Conservation (phyloP, 2,797 vertebrate species). For the Pelochelys cantorii region DNA sequence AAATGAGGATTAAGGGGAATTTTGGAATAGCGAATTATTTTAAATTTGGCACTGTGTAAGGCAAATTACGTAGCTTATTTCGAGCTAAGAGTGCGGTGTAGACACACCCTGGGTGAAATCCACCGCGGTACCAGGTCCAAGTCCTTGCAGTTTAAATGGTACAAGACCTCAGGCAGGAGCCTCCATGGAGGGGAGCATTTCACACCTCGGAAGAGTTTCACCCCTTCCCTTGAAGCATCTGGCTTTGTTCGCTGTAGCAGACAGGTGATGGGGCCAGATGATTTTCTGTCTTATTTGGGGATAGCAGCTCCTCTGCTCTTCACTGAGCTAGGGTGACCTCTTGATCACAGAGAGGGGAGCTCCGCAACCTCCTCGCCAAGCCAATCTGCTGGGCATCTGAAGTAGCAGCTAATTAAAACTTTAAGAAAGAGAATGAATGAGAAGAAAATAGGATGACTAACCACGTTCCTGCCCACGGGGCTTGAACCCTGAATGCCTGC, state of each 20-base stretch:
- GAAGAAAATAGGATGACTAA: constrained; percentile 19
- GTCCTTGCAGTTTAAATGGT: not conserved
- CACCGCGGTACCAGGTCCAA: rapidly evolving
- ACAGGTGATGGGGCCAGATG: not conserved
- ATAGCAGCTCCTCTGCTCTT: not conserved
- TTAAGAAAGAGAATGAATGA: not conserved
- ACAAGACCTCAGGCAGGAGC: rapidly evolving
- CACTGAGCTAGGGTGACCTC: not conserved
- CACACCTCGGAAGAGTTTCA: not conserved
- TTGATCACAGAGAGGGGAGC: not conserved
- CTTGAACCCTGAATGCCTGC: constrained; percentile 2
- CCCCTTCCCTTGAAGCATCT: not conserved
- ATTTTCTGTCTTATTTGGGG: not conserved
- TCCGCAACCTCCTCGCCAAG: not conserved
- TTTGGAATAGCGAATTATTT: no score
- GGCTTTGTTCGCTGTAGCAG: not conserved
- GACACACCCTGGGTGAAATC: not conserved
- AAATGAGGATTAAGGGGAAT: not conserved
- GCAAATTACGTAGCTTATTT: no score
- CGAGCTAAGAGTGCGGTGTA: no score
- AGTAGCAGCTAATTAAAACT: constrained; percentile 62
- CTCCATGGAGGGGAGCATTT: not conserved
- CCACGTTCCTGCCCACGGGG: not conserved
- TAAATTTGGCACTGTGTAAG: no score
- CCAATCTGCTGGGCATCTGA: not conserved